Evolutionary conservation across 1,140 invertebrate species (phyloP), one percentile per base, ranked within the genome.

Genomic region (Drosophila grimshawi): DNA sequence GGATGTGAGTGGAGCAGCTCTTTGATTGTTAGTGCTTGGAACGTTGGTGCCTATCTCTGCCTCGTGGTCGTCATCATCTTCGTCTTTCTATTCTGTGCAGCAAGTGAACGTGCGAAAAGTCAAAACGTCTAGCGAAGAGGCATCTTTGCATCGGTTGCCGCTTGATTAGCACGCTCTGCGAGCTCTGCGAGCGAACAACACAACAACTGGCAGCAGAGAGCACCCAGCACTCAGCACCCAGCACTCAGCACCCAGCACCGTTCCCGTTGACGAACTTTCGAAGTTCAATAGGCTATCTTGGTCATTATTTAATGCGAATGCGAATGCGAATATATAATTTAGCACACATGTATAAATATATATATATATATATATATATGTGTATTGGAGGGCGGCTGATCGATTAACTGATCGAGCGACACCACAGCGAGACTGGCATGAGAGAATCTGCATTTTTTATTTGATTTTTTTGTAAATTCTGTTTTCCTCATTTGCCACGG

Each of bases 251-350:
- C 37, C 37, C 5, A 6, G 19, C 19, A 7, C 37, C 6, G 37
- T 5, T 39, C 35, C 61, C 60, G 60, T 70, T 76, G 73, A 64
- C 73, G 83, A 71, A 68, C 83, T 83, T 64, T 76, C 73, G 35
- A 78, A 60, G 81, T 85, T 85, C 81, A 85, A 85, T 80, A 85
- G 77, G 81, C 68, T 85, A 85, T 85, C 81, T 39, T 39, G 68
- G 37, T n/a, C 35, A 39, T 32, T 39, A 7, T 8, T 39, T 8
- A 39, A 30, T 27, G 57, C 29, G 57, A 39, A 62, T 62, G 43
- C 62, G 67, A 79, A 68, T 69, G 30, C 32, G 56, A 60, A 46
- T 48, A 19, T 19, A 19, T 19, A 19, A 19, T 19, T 19, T 19
- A 19, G 19, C 19, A 19, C 19, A 19, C 19, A 19, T 19, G 19